Percentiles rank a stretch among this genome's conserved stretches.
Evolutionary conservation across 1,140 invertebrate species (phyloP).

Genomic region (Hylaeus volcanicus): DNA sequence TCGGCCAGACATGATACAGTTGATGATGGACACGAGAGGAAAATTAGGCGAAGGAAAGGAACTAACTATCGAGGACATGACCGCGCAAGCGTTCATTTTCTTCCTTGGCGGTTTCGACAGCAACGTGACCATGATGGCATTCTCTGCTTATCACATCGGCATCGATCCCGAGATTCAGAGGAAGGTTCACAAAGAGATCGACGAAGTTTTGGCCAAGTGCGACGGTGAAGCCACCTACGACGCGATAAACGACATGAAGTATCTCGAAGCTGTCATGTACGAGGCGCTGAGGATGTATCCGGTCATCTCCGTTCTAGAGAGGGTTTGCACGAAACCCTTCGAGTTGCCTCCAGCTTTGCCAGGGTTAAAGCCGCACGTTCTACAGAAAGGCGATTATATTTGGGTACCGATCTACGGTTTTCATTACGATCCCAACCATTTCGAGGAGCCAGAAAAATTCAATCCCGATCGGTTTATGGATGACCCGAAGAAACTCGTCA

Average conservation of each 20-base stretch:
- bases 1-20: slow-evolving; percentile 53
- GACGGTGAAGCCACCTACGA: slow-evolving; percentile 75
- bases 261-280: slow-evolving; percentile 69
- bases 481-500: slow-evolving; percentile 61
- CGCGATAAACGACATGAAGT: slow-evolving; percentile 70
- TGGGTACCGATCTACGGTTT: slow-evolving; percentile 81
- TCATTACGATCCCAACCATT: slow-evolving; percentile 83
- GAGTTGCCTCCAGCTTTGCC: slow-evolving; percentile 60
- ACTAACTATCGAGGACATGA: slow-evolving; percentile 56
- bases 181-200: slow-evolving; percentile 80
- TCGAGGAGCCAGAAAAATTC: slow-evolving; percentile 84
- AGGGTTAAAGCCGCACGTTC: slow-evolving; percentile 45
- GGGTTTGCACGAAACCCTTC: slow-evolving; percentile 51
- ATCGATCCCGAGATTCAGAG: slow-evolving; percentile 51
- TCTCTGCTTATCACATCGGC: slow-evolving; percentile 67
- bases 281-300: slow-evolving; percentile 61
- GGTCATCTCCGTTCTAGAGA: slow-evolving; percentile 5
- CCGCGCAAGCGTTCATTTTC: slow-evolving; percentile 68
- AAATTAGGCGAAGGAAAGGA: slow-evolving; percentile 62
- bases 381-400: slow-evolving; percentile 48
- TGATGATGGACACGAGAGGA: slow-evolving; percentile 53
- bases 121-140: slow-evolving; percentile 79
- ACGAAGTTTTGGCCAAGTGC: slow-evolving; percentile 72
- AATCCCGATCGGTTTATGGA: slow-evolving; percentile 81
- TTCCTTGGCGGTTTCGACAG: slow-evolving; percentile 81